phyloP scores from a whole-genome alignment of 2,888 invertebrate genomes.

The Tipula vernalis region DNA sequence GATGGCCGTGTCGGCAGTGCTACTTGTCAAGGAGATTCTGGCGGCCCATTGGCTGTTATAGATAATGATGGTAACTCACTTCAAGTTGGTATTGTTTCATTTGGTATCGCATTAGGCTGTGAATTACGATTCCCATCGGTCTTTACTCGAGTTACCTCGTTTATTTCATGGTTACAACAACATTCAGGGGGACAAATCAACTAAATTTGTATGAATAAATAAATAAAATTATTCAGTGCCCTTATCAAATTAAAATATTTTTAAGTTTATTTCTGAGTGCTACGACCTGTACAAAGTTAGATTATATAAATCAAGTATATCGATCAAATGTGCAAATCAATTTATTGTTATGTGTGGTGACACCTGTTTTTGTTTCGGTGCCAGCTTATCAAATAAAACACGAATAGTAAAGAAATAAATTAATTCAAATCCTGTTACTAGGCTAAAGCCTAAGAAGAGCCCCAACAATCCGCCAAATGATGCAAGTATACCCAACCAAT shows the following conservation, averaged over 20 bases:
- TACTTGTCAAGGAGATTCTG: conserved; percentile 29
- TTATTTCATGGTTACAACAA: neutral
- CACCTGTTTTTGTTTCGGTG: conserved; percentile 17
- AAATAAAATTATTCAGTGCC: neutral
- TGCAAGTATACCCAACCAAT: conserved; percentile 58
- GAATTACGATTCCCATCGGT: neutral
- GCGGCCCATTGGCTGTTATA: conserved; percentile 22
- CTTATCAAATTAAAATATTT: neutral
- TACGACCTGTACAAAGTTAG: neutral
- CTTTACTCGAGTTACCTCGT: neutral
- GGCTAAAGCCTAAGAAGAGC: conserved; percentile 56
- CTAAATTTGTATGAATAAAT: neutral
- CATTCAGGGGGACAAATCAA: neutral
- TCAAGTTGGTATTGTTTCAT: neutral
- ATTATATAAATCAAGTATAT: neutral
- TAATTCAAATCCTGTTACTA: conserved; percentile 53
- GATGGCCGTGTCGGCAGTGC: conserved; percentile 22
- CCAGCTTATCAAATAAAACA: conserved; percentile 35
- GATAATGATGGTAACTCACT: neutral
- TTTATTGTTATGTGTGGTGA: neutral
- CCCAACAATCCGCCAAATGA: conserved; percentile 58
- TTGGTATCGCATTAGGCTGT: neutral
- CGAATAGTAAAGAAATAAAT: conserved; percentile 47
- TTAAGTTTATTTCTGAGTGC: neutral
- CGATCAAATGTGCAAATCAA: neutral